A percentile compares a stretch with the other conserved stretches of the same genome.
Conservation (phyloP, 2,888 invertebrate species). For the Sclerodermus sp. region DNA sequence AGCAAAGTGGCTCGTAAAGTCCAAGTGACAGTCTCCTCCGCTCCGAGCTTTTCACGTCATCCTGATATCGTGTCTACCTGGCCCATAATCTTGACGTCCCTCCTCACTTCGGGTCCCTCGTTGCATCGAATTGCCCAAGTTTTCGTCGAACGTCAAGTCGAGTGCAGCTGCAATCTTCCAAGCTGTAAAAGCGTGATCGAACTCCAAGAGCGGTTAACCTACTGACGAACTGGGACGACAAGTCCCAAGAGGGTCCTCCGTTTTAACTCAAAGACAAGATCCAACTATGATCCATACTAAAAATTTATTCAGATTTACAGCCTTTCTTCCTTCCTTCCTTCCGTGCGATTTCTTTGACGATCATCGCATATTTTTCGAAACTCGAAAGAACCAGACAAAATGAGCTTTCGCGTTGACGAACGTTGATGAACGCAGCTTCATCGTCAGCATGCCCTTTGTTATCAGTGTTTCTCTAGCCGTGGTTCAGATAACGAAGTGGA, state of each 20-base stretch:
- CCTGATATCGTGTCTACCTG: neutral
- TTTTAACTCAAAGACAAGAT: too few relatives aligned
- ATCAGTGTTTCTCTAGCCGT: slow-evolving; percentile 1
- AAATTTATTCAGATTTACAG: too few relatives aligned
- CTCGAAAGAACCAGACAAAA: neutral
- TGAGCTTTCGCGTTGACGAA: neutral
- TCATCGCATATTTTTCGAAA: too few relatives aligned
- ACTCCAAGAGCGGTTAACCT: neutral
- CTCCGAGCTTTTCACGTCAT: slow-evolving; percentile 13
- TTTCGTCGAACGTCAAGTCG: neutral
- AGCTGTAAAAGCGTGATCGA: neutral
- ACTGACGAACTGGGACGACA: neutral
- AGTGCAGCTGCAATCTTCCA: neutral
- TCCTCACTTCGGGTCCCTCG: neutral
- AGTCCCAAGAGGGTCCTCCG: too few relatives aligned
- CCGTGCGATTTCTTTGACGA: too few relatives aligned
- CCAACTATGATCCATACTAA: too few relatives aligned
- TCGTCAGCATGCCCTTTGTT: slow-evolving; percentile 1
- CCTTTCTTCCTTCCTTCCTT: too few relatives aligned
- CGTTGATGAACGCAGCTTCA: slow-evolving; percentile 7
- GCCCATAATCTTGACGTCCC: neutral
- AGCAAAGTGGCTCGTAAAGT: slow-evolving; percentile 11
- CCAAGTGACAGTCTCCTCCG: slow-evolving; percentile 12
- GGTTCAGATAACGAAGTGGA: slow-evolving; percentile 30
- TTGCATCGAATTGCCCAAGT: neutral